Base-by-base conservation (phyloP, 2,888 invertebrate species). In the Pyrocoelia pectoralis region DNA sequence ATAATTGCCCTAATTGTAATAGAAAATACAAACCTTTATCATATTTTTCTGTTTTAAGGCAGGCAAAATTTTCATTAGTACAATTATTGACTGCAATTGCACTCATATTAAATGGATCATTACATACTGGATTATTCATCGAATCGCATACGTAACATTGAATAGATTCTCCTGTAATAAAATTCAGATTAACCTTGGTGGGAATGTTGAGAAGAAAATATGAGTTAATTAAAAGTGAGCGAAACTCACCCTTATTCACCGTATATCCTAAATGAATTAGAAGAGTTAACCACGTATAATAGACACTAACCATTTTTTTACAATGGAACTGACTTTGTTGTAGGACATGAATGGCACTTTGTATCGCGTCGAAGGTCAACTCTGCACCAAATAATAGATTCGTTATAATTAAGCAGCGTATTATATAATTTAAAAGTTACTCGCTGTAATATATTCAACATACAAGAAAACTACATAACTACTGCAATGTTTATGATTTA, bases 331-430 rank as follows among this genome's bases (percentile, higher is more conserved):
- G 29, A 54, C 28, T 48, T 58, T 54, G 40, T 40, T 40, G 14
- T 38, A 46, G 51, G 41, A 58, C 29, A 52, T 58, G 51, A 41
- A 41, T 52, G 29, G 17, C 51, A 52, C 43, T 57, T 40, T 58
- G 58, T 49, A 61, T 40, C 43, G 61, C 54, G 50, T 41, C 55
- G 61, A 61, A 61, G 61, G 61, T 61, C 55, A 61, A 43, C 55
- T 55, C 50, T 51, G 51, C 50, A 51, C 55, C 61, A 61, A 61
- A 61, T 61, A 61, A 61, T 61, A 56, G 61, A 55, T 61, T 55
- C 43, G 55, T 50, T 61, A 55, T 56, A 61, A 61, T 61, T 61
- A 61, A 61, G 55, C 12, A 13, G 14, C 46, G 28, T 61, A 61
- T 61, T 61, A 61, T 61, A 61, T 61, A 55, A 61, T 61, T 61